These are phyloP conservation scores for Ageneiosus marmoratus DNA, from an alignment of 2,113 vertebrate genomes.

Conservation along the genomic window DNA sequence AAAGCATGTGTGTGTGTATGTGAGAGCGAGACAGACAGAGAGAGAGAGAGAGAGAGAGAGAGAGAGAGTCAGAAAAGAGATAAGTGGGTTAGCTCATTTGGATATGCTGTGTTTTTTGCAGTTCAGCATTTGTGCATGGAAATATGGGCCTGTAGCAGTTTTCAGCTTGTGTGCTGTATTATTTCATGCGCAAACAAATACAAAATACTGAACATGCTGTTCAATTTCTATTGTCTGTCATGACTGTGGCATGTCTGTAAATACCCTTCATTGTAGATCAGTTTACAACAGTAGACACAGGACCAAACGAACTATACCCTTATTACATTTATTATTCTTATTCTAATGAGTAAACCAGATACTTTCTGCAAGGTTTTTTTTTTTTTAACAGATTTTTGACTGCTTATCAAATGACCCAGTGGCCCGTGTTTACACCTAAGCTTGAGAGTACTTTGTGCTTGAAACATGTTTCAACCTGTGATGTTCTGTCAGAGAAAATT, in stretches of 20 bases:
- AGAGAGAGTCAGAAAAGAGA: neutral
- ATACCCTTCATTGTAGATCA: neutral
- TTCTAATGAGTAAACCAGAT: neutral
- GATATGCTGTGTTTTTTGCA: constrained; percentile 7
- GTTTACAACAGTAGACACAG: neutral
- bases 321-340: too few relatives aligned
- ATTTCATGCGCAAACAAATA: neutral
- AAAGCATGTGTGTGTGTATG: neutral
- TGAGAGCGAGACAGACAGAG: neutral
- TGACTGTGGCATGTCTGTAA: neutral
- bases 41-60: constrained; percentile 7
- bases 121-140: constrained; percentile 39
- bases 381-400: neutral
- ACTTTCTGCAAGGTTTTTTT: neutral
- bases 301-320: too few relatives aligned
- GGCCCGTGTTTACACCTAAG: neutral
- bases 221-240: neutral
- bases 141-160: constrained; percentile 46
- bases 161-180: neutral
- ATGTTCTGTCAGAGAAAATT: constrained; percentile 25
- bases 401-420: constrained; percentile 20
- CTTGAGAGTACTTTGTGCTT: constrained; percentile 2
- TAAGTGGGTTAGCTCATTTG: constrained; percentile 34
- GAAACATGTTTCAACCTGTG: constrained; percentile 37
- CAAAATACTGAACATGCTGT: neutral